phyloP scores from a whole-genome alignment of 2,888 invertebrate genomes.

The Cylindroiulus punctatus region DNA sequence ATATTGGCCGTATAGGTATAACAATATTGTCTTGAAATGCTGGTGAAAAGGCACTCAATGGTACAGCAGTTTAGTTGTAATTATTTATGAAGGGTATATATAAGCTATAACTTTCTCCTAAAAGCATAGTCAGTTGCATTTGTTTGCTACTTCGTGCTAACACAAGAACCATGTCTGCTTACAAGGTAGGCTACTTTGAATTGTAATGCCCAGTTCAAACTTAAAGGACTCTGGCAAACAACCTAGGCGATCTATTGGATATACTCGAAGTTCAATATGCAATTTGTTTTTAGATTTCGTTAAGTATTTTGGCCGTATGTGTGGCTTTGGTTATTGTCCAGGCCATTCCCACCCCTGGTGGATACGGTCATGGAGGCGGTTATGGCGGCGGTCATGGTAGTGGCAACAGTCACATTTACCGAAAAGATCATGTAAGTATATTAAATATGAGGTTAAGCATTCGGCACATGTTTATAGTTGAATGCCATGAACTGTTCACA shows the following conservation, averaged over 20 bases:
- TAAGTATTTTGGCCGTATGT: slow-evolving; percentile 48
- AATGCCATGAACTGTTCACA: too few species aligned
- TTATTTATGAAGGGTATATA: slow-evolving; percentile 47
- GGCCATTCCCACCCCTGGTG: slow-evolving; percentile 48
- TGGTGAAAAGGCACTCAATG: slow-evolving; percentile 52
- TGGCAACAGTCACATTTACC: slow-evolving; percentile 51
- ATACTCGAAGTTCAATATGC: not conserved
- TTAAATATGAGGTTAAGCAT: not conserved
- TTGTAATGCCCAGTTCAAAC: not conserved
- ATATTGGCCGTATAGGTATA: slow-evolving; percentile 31
- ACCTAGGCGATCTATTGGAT: not conserved
- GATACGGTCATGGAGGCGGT: not conserved
- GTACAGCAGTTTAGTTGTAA: slow-evolving; percentile 46
- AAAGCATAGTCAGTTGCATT: slow-evolving; percentile 44
- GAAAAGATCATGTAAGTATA: slow-evolving; percentile 53
- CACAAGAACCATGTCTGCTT: slow-evolving; percentile 51
- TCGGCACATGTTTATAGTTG: too few species aligned
- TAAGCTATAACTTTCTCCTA: slow-evolving; percentile 46
- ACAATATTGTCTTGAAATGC: slow-evolving; percentile 50
- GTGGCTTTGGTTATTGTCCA: slow-evolving; percentile 46
- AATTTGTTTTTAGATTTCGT: slow-evolving; percentile 28
- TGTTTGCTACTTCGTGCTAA: slow-evolving; percentile 44
- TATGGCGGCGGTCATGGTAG: slow-evolving; percentile 46
- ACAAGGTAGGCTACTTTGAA: slow-evolving; percentile 34
- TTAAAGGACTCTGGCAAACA: not conserved